phyloP scores from a whole-genome alignment of 2,113 vertebrate species.

The Oreochromis spilurus region DNA sequence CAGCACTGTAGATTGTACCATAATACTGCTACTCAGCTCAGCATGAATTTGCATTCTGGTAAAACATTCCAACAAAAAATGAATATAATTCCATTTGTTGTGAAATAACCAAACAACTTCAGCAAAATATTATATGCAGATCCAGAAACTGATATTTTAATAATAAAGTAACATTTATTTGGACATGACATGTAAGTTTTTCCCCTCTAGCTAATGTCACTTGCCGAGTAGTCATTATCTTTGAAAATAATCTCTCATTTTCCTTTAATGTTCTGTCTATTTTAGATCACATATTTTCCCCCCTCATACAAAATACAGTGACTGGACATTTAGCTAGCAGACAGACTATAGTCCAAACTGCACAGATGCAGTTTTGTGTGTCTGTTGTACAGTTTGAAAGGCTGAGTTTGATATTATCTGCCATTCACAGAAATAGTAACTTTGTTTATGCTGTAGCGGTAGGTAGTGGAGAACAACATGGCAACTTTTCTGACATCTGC shows the following conservation, averaged over 20 bases:
- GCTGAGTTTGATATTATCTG: background rate
- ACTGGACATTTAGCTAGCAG: background rate
- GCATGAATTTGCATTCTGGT: background rate
- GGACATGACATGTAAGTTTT: background rate
- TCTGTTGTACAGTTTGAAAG: background rate
- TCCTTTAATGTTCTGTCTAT: background rate
- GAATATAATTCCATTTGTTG: background rate
- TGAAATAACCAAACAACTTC: background rate
- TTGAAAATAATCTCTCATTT: background rate
- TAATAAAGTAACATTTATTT: background rate
- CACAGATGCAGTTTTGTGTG: background rate
- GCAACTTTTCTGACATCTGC: background rate
- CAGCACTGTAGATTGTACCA: background rate
- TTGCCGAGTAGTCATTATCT: background rate
- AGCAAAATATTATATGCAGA: background rate
- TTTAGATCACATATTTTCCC: background rate
- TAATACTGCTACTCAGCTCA: background rate
- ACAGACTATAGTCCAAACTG: background rate
- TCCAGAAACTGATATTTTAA: background rate
- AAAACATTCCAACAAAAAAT: background rate
- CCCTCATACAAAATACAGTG: background rate
- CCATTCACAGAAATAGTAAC: background rate
- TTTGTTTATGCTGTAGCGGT: accelerated
- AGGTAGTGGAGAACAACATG: background rate
- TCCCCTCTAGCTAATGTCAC: background rate